These are phyloP conservation scores for Berghia stephanieae DNA, from an alignment of 1,140 invertebrate species.

Conservation along the genomic window DNA sequence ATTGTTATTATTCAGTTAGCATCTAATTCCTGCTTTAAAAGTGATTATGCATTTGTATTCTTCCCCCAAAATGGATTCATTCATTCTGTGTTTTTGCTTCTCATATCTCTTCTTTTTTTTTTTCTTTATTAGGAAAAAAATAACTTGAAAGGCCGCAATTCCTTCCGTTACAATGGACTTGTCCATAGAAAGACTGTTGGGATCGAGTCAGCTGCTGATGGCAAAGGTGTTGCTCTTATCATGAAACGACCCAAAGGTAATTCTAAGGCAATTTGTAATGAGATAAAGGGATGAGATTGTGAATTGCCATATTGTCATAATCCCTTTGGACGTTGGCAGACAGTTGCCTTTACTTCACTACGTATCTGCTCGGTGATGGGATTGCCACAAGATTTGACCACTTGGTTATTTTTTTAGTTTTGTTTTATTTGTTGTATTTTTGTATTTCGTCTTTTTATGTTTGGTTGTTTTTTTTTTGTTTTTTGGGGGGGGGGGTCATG, in stretches of 20 bases:
- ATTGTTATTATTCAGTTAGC: not conserved
- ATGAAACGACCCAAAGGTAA: constrained; percentile 75
- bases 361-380: not conserved
- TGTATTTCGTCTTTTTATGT: too few species aligned
- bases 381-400: not conserved
- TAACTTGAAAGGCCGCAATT: constrained; percentile 89
- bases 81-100: not conserved
- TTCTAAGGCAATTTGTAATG: too few species aligned
- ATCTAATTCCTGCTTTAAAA: not conserved
- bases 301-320: not conserved
- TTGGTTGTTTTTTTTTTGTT: too few species aligned
- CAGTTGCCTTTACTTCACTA: not conserved
- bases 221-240: constrained; percentile 90
- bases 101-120: not conserved
- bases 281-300: too few species aligned
- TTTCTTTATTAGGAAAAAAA: constrained; percentile 80
- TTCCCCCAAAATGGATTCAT: not conserved
- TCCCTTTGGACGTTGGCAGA: not conserved
- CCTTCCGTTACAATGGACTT: constrained; percentile 90
- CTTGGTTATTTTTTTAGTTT: not conserved
- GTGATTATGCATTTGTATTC: not conserved
- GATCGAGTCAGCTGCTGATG: constrained; percentile 80
- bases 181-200: constrained; percentile 88
- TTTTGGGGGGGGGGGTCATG: too few species aligned
- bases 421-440: too few species aligned